phyloP scores from a whole-genome alignment of 2,888 invertebrate genomes.

The Reticulitermes lucifugus region DNA sequence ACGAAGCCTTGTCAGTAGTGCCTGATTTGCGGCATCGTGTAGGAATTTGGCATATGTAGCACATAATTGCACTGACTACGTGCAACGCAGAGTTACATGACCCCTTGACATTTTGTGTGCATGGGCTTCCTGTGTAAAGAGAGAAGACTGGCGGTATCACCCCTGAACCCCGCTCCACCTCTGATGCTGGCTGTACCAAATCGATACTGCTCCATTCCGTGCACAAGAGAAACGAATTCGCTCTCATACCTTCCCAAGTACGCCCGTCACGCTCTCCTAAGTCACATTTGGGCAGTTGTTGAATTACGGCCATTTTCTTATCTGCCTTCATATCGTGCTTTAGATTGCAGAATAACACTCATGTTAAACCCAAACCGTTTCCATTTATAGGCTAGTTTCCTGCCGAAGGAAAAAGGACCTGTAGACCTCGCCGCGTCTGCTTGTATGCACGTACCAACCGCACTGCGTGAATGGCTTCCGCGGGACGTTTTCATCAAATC shows the following conservation, averaged over 20 bases:
- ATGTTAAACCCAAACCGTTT: too few relatives aligned
- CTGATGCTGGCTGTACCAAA: conserved; percentile 43
- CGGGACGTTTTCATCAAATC: too few relatives aligned
- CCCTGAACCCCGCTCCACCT: background rate
- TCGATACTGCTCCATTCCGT: conserved; percentile 35
- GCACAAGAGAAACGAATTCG: conserved; percentile 11
- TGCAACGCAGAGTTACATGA: conserved; percentile 39
- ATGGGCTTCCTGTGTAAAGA: conserved; percentile 23
- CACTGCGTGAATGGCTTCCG: too few relatives aligned
- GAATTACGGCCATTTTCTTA: too few relatives aligned
- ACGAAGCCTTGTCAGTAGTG: too few relatives aligned
- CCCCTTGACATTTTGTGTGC: conserved; percentile 48
- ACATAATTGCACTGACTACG: conserved; percentile 2
- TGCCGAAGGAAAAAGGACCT: too few relatives aligned
- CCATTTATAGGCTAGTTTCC: too few relatives aligned
- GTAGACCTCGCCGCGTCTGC: too few relatives aligned
- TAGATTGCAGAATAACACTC: too few relatives aligned
- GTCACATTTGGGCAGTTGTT: background rate
- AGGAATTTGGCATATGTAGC: background rate
- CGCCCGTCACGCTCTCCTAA: background rate
- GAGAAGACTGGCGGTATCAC: conserved; percentile 25
- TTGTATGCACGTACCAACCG: too few relatives aligned
- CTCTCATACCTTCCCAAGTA: conserved; percentile 6
- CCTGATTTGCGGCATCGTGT: background rate
- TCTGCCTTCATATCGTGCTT: too few relatives aligned